These are phyloP conservation scores for Calameuta pallipes DNA, from an alignment of 2,888 invertebrate genomes.

Conservation along the genomic window DNA sequence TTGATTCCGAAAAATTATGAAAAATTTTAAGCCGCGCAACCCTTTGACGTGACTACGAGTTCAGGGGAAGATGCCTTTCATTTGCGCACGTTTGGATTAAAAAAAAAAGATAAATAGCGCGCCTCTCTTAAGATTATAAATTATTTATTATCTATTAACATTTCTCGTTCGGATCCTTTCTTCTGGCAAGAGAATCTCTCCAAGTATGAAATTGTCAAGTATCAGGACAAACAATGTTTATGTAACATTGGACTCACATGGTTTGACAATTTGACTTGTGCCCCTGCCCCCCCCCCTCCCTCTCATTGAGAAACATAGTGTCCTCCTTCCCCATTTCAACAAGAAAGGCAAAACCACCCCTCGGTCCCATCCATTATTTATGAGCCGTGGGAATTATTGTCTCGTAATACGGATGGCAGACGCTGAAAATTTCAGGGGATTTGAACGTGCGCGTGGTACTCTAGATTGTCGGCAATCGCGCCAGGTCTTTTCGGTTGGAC, in stretches of 20 bases:
- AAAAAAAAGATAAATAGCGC: too few relatives aligned
- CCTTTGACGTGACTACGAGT: too few relatives aligned
- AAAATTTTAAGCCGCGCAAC: too few relatives aligned
- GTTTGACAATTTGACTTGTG: slow-evolving; percentile 5
- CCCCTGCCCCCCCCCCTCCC: neutral
- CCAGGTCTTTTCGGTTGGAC: neutral
- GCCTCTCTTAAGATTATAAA: neutral
- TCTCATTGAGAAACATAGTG: slow-evolving; percentile 29
- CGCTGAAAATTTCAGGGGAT: slow-evolving; percentile 3
- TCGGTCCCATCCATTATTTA: slow-evolving; percentile 24
- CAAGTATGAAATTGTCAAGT: neutral
- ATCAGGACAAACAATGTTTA: neutral
- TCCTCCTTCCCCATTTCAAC: slow-evolving; percentile 14
- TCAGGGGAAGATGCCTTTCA: neutral
- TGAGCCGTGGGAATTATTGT: slow-evolving; percentile 24
- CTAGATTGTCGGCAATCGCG: neutral
- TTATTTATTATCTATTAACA: neutral
- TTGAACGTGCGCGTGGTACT: neutral
- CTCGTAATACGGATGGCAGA: slow-evolving; percentile 14
- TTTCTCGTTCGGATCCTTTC: neutral
- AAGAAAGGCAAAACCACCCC: slow-evolving; percentile 4
- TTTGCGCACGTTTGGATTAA: neutral
- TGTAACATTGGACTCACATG: neutral
- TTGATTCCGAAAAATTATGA: too few relatives aligned
- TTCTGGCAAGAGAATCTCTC: neutral